Base-by-base conservation (phyloP, 2,888 invertebrate genomes). In the Parnassius orleans region DNA sequence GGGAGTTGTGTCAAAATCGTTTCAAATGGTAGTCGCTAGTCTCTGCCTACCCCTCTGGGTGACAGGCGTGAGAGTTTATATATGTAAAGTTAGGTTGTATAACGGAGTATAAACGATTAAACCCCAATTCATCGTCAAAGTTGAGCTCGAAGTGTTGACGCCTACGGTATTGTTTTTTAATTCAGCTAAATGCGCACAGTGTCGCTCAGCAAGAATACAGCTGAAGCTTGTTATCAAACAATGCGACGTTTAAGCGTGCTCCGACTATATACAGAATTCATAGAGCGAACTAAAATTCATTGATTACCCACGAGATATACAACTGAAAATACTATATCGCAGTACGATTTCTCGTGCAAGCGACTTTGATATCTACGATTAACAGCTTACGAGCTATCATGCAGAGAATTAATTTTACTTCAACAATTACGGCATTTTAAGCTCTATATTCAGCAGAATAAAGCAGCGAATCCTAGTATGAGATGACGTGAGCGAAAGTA, bases 281-380 rank as follows among this genome's bases (percentile, higher is more conserved):
- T 86, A 74, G 70, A 71, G 68, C 80, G 71, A 74, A 77, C 79
- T 79, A 76, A 75, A 77, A 77, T 75, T 82, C 88, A 88, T 88
- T 88, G 89, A 88, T 89, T 87, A 75, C 75, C 70, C 75, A 74
- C 66, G 76, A 73, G 74, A 67, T 69, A 66, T 64, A 71, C 77
- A 76, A 76, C 75, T 72, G 73, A 67, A 70, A 72, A 72, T 75
- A 76, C 74, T 78, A 77, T 68, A 72, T 70, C 75, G 69, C 48
- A 72, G 69, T 69, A 66, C 68, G 62, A 70, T 61, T 66, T 63
- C 61, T 54, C 53, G 53, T 42, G 64, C 71, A 72, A 65, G 60
- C 67, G 57, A 80, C 75, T 76, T 58, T 69, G 66, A 68, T 67
- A 75, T 74, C 69, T 78, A 72, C 54, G 10, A 3, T 43, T 9